phyloP scores from a whole-genome alignment of 2,797 vertebrate genomes.

The Betta splendens region DNA sequence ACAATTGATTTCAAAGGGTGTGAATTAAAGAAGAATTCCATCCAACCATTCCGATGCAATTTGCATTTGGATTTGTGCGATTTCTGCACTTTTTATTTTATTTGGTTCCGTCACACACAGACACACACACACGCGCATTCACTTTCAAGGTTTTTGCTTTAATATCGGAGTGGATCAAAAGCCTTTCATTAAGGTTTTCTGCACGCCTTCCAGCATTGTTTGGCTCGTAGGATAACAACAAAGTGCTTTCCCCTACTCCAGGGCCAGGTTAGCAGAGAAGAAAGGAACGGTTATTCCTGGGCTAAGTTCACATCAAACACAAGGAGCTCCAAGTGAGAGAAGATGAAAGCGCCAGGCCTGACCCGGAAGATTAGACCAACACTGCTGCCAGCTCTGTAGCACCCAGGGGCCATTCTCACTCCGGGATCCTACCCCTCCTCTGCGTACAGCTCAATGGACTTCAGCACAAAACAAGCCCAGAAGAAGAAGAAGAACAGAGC shows the following conservation, averaged over 20 bases:
- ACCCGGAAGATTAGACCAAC: constrained; percentile 84
- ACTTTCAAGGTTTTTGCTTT: constrained; percentile 65
- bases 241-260: constrained; percentile 74
- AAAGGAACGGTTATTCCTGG: constrained; percentile 81
- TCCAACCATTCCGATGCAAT: constrained; percentile 64
- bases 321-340: constrained; percentile 77
- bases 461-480: constrained; percentile 54
- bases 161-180: constrained; percentile 81
- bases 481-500: constrained; percentile 53
- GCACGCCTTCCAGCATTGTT: constrained; percentile 80
- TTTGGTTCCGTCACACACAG: too few species aligned
- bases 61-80: constrained; percentile 76
- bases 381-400: constrained; percentile 75
- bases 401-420: constrained; percentile 77
- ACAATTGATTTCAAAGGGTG: constrained; percentile 75
- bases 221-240: constrained; percentile 82
- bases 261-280: constrained; percentile 78
- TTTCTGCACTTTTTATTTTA: constrained; percentile 68
- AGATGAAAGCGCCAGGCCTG: constrained; percentile 83
- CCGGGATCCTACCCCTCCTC: constrained; percentile 68
- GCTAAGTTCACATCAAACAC: constrained; percentile 86
- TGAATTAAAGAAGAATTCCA: constrained; percentile 61
- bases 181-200: constrained; percentile 79
- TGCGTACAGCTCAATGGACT: constrained; percentile 67
- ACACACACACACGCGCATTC: too few species aligned